Base-by-base conservation (phyloP, 1,140 invertebrate genomes). In the Parapsyche elsis region DNA sequence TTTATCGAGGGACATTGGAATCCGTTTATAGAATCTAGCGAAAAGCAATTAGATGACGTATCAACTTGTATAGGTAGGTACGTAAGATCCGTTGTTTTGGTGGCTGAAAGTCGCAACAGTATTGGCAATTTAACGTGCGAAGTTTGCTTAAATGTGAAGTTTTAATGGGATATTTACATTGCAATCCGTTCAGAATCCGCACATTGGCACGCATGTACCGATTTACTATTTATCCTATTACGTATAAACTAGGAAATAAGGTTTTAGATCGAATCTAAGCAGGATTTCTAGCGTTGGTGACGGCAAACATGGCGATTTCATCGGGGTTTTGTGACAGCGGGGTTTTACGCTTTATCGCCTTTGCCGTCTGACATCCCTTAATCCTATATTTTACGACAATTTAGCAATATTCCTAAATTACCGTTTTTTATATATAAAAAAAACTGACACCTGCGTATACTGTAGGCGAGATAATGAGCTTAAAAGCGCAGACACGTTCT, bases 81-180 rank as follows among this genome's bases (percentile, higher is more conserved):
- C 16, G 12, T 14, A 53, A 5, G 12, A 53, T 53, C 10, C 10
- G 16, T 53, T 53, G 49, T 53, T 14, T 12, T 16, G 16, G 16
- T 4, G 45, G 12, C 45, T 46, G 5, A n/a, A n/a, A 38, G 49
- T 53, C 16, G 49, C 1, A 53, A 14, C 12, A 14, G 16, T 67
- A 67, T 67, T 67, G 21, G 21, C 10, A 5, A 26, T 9, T 67
- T 12, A 21, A 23, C 4, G 24, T 4, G 64, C 9, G 19, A 26
- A 67, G 14, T 67, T 67, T 67, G 24, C 10, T 21, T 23, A 26
- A n/a, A 67, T 67, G 21, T 67, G 64, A 67, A 67, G 64, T 67
- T 67, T 67, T 67, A 67, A 67, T 67, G 23, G 23, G 64, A 67
- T 67, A 67, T 67, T 67, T 26, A 24, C 64, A 23, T 67, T 67